Base-by-base conservation (phyloP, 2,113 vertebrate genomes). In the Anarrhichthys ocellatus region DNA sequence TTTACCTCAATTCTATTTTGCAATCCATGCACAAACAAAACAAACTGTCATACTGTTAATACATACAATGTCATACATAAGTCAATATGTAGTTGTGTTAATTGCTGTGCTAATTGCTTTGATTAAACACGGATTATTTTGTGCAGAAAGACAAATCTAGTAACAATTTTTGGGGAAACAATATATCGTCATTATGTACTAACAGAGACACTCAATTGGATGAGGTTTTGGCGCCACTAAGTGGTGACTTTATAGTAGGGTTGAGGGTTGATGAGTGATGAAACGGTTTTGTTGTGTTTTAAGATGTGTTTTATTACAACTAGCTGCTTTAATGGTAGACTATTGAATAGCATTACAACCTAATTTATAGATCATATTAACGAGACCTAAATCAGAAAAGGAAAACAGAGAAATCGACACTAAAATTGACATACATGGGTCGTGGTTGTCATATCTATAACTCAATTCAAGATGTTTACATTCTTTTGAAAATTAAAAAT, bases 191-290 rank as follows among this genome's bases (percentile, higher is more conserved):
- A 46, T 22, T 59, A 24, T 2, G 20, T n/a, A 2, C 6, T 29
- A 34, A 34, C 0, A 52, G 9, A 20, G 2, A 36, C 14, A 10
- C 17, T 61, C 1, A 40, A 3, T 80, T 52, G 70, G 24, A 56
- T 76, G 52, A 38, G 6, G 73, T 17, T 89, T 85, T 89, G 77
- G 82, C 79, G 80, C 89, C 85, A 78, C 75, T 62, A 18, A 62
- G 91, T 92, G 92, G 90, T 81, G 10, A 56, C 65, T 63, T 58
- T 1, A 27, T 54, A 29, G 66, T 48, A 80, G 44, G 32, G 61
- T 9, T 52, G 0, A 32, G 8, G 11, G 7, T 22, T 24, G 17
- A 46, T 5, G 27, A 27, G 9, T 10, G 1, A 0, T 56, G 4
- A 20, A 22, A n/a, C 0, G 15, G n/a, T 10, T 40, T 59, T 44